Evolutionary conservation across 2,888 invertebrate genomes (phyloP).

Genomic region (Cantharis lateralis): DNA sequence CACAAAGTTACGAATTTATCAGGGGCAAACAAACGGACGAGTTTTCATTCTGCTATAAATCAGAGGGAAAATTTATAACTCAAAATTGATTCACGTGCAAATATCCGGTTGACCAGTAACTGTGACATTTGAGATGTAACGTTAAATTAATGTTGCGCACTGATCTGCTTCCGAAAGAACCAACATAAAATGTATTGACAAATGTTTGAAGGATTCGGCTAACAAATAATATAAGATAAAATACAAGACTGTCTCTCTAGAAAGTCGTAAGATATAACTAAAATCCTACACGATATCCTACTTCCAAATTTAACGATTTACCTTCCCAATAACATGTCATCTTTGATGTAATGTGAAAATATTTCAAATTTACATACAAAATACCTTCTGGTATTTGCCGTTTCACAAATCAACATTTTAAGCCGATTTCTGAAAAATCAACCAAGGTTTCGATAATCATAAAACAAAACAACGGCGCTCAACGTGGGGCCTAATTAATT

Average conservation of each 20-base stretch:
- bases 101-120: slow-evolving; percentile 31
- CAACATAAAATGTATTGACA: slow-evolving; percentile 45
- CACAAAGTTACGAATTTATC: background rate
- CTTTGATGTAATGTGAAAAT: background rate
- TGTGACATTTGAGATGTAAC: slow-evolving; percentile 26
- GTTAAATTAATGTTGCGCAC: slow-evolving; percentile 30
- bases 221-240: slow-evolving; percentile 37
- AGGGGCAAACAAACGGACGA: background rate
- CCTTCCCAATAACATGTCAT: background rate
- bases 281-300: background rate
- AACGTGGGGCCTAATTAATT: too few species aligned
- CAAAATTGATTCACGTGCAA: slow-evolving; percentile 27
- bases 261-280: background rate
- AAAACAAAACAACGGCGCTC: too few species aligned
- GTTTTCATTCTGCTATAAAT: slow-evolving; percentile 22
- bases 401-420: background rate
- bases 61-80: slow-evolving; percentile 27
- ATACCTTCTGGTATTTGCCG: background rate
- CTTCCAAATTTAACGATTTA: background rate
- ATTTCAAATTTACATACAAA: background rate
- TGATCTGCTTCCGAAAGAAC: slow-evolving; percentile 39
- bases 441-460: too few species aligned
- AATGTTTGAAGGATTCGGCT: slow-evolving; percentile 38
- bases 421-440: background rate
- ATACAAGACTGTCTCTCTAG: slow-evolving; percentile 28